Base-by-base conservation (phyloP, 2,888 invertebrate genomes). In the Cephalotes varians region DNA sequence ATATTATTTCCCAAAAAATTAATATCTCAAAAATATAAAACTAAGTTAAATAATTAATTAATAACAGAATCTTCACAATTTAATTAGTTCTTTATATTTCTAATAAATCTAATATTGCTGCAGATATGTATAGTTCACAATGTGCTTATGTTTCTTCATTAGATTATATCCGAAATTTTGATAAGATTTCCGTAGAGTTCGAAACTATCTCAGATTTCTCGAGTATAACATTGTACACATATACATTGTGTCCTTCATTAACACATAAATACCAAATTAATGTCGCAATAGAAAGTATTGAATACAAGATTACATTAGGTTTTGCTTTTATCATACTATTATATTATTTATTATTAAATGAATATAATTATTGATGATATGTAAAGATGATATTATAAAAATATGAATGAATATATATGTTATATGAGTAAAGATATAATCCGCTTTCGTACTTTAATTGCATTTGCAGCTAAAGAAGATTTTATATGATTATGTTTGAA, bases 111-210 rank as follows among this genome's bases (percentile, higher is more conserved):
- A 31, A 18, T 31, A 44, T 65, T 44, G 25, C 9, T 9, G 15
- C 21, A 7, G 9, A 28, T 65, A n/a, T n/a, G n/a, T n/a, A 44
- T 47, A 25, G 15, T 62, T 64, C 40, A 64, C 21, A 25, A 18
- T 25, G 21, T 25, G 28, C 44, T 65, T 65, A 65, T 44, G 18
- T 28, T 65, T 65, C 65, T 65, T 47, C 18, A 65, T 65, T 65
- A 65, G 15, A 65, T 44, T 25, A 18, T 65, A 7, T 65, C 10
- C 37, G 34, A 31, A 28, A 82, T 54, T 34, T 71, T 82, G 37
- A 62, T 18, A 49, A n/a, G 47, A 62, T 28, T 47, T 21, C 37
- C 62, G 47, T 28, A 37, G 54, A 82, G 54, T 81, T 82, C 34
- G 28, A 71, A 82, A 51, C 62, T 34, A 49, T 77, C 54, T 28